Evolutionary conservation across 2,113 vertebrate genomes (phyloP).

Genomic region (Mus spicilegus): DNA sequence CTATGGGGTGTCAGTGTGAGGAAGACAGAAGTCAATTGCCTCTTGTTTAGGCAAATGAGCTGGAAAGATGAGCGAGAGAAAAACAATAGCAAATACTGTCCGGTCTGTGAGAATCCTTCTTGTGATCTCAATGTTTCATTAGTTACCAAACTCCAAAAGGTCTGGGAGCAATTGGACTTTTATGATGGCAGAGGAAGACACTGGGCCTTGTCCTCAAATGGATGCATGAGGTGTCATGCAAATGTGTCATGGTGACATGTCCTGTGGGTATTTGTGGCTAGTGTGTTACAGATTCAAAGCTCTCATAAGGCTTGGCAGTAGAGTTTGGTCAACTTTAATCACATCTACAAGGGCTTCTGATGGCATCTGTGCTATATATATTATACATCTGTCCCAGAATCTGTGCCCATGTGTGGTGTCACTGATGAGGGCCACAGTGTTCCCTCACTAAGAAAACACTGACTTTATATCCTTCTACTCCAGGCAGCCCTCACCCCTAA

Average conservation of each 20-base stretch:
- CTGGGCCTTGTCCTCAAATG: not conserved
- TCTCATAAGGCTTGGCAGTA: not conserved
- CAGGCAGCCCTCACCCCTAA: not conserved
- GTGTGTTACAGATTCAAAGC: not conserved
- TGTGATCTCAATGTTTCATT: not conserved
- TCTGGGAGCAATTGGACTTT: not conserved
- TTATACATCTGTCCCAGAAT: not conserved
- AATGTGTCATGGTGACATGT: accelerated
- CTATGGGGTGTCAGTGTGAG: not conserved
- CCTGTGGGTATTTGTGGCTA: too few species aligned
- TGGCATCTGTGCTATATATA: not conserved
- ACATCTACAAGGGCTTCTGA: not conserved
- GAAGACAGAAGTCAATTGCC: not conserved
- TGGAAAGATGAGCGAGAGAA: not conserved
- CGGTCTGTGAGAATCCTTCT: not conserved
- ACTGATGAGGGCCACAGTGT: not conserved
- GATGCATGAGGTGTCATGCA: not conserved
- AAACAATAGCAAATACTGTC: not conserved
- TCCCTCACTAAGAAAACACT: not conserved
- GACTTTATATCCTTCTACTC: accelerated
- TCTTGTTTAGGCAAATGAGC: not conserved
- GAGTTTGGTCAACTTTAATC: constrained; percentile 8
- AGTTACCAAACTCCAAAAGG: not conserved
- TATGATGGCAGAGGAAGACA: not conserved
- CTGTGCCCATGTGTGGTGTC: not conserved